Base-by-base conservation (phyloP, 2,888 invertebrate species). In the Epinotia nisella region DNA sequence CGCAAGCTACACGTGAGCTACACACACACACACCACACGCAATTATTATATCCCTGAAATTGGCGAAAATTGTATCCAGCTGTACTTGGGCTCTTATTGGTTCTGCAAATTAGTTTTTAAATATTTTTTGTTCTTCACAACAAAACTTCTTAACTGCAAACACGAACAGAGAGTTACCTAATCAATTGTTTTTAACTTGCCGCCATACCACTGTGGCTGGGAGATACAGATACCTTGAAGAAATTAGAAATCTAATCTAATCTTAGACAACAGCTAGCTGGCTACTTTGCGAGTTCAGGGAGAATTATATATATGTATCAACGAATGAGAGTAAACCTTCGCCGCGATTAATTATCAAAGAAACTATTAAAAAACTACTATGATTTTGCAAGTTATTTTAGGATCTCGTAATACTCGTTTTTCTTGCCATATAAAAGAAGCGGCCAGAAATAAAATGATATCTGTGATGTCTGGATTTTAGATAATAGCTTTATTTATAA, bases 391-490 rank as follows among this genome's bases (percentile, higher is more conserved):
- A 68, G 73, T 69, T 73, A 73, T 73, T 69, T 69, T 69, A 53
- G 53, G 73, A 73, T 73, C 19, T 41, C 64, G 17, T 71, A 69
- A 64, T 69, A 69, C 69, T 69, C 53, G 17, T 51, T 73, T 70
- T 70, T 56, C 65, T 74, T 74, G 74, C 70, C 74, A 74, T 74
- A 72, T 72, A 66, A 73, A 73, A 75, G 64, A 19, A 56, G 62
- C 62, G 41, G 64, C 55, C 73, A 59, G 53, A 59, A 73, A 69
- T 64, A 73, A 69, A 68, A 58, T 69, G 53, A 64, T 68, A 55
- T 71, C 21, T 53, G 68, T 55, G 51, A 64, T 58, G 62, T 64
- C 69, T 68, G 51, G 64, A 73, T 73, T 73, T 73, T 69, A 73
- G 64, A 58, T 51, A 73, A 60, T 65, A 67, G 68, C 56, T 64